phyloP scores from a whole-genome alignment of 30 jellyfish, hydroid and myxozoan genomes.

The Haliclystus octoradiatus region DNA sequence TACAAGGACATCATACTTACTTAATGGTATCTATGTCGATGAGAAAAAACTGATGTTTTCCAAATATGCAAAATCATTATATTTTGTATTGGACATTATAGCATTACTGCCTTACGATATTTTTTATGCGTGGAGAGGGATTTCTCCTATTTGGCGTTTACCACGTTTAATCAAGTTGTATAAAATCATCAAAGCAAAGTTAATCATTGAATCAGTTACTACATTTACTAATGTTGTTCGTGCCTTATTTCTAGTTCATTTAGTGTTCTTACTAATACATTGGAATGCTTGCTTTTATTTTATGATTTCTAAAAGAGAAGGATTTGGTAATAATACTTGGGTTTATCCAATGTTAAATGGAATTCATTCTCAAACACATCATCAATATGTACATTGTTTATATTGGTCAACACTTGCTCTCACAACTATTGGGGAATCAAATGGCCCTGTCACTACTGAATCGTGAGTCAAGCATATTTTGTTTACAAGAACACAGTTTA shows the following conservation, averaged over 20 bases:
- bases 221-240: slow-evolving; percentile 68
- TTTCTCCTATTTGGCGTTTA: slow-evolving; percentile 51
- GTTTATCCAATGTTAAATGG: slow-evolving; percentile 63
- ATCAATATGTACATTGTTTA: slow-evolving; percentile 65
- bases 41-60: slow-evolving; percentile 37
- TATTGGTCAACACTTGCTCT: slow-evolving; percentile 94
- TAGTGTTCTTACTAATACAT: slow-evolving; percentile 81
- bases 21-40: slow-evolving; percentile 76
- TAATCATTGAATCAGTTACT: slow-evolving; percentile 74
- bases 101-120: slow-evolving; percentile 67
- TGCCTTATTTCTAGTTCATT: slow-evolving; percentile 58
- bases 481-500: no score
- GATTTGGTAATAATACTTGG: slow-evolving; percentile 78
- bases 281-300: slow-evolving; percentile 87
- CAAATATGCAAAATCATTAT: slow-evolving; percentile 38
- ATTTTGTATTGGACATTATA: slow-evolving; percentile 41
- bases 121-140: slow-evolving; percentile 22
- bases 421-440: slow-evolving; percentile 81
- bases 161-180: slow-evolving; percentile 64
- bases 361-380: slow-evolving; percentile 16
- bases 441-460: slow-evolving; percentile 48
- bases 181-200: slow-evolving; percentile 54
- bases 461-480: slow-evolving; percentile 58
- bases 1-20: slow-evolving; percentile 54
- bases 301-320: slow-evolving; percentile 77